Base-by-base conservation (phyloP, 2,888 invertebrate species). In the Abrostola triplasia region DNA sequence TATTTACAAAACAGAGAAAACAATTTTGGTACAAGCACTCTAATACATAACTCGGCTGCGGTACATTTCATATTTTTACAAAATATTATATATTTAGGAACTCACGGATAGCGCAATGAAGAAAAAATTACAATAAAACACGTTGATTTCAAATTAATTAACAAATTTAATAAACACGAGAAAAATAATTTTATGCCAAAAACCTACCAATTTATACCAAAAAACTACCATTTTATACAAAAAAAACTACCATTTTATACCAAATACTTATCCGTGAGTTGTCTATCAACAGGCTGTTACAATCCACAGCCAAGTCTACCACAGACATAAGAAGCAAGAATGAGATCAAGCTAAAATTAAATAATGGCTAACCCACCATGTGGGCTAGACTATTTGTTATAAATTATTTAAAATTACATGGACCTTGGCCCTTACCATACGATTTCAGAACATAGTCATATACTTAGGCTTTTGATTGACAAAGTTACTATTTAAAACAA, bases 21-120 rank as follows among this genome's bases (percentile, higher is more conserved):
- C 58, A 79, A 79, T 76, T 79, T 79, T 79, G 79, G 79, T 79
- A 69, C 76, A 76, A 80, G 73, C 79, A 67, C 56, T 55, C 64
- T 47, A 58, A 53, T 59, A 41, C 49, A 59, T 40, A 38, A 7
- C 38, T 40, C 42, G 48, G 64, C 77, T 67, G 68, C 72, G 71
- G 9, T 40, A 37, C 37, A 52, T 0, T 72, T 64, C 65, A 72
- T 75, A 72, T 72, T 75, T 72, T 72, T 75, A 75, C 72, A 72
- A 72, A 72, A 74, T 72, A 72, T 54, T 35, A 24, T 24, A 24
- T 24, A 24, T 24, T 24, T 24, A 24, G 24, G 4, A 24, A 24
- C 24, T 4, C 24, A 24, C 24, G 24, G 24, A 24, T 24, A 24
- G 24, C 24, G 24, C 24, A 24, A 24, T 2, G 24, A 24, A 4